phyloP scores from a whole-genome alignment of 2,888 invertebrate genomes.

The Spisula solida region DNA sequence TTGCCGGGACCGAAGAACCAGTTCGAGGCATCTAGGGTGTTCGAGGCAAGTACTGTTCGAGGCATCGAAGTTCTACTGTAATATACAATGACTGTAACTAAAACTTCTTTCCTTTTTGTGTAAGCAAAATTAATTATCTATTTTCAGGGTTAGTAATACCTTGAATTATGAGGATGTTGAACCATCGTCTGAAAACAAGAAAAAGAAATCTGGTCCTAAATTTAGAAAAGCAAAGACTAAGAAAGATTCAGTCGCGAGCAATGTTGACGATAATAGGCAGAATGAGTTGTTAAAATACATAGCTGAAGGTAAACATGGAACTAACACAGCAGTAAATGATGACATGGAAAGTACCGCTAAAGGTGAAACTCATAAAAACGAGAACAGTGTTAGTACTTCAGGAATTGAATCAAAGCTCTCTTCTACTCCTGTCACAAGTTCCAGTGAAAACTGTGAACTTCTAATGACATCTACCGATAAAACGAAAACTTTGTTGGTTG shows the following conservation, averaged over 20 bases:
- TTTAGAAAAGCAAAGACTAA: neutral
- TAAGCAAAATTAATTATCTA: neutral
- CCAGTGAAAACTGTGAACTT: neutral
- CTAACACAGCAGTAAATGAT: neutral
- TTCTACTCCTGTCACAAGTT: neutral
- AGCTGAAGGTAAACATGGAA: conserved; percentile 33
- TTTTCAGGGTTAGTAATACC: neutral
- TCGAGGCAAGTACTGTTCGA: no score
- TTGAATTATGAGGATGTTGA: neutral
- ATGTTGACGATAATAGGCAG: neutral
- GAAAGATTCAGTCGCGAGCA: neutral
- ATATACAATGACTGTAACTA: no score
- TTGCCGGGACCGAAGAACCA: no score
- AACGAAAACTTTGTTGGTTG: neutral
- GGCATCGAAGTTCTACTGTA: no score
- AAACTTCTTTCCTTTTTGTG: neutral
- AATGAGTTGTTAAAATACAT: conserved; percentile 46
- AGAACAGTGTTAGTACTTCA: conserved; percentile 4
- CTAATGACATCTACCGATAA: neutral
- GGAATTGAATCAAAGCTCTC: conserved; percentile 27
- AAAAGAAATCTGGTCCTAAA: neutral
- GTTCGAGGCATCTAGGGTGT: no score
- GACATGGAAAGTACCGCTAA: no score
- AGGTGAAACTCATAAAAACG: neutral
- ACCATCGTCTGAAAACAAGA: neutral